Conservation (phyloP, 2,888 invertebrate genomes). For the Stictocephala bisonia region DNA sequence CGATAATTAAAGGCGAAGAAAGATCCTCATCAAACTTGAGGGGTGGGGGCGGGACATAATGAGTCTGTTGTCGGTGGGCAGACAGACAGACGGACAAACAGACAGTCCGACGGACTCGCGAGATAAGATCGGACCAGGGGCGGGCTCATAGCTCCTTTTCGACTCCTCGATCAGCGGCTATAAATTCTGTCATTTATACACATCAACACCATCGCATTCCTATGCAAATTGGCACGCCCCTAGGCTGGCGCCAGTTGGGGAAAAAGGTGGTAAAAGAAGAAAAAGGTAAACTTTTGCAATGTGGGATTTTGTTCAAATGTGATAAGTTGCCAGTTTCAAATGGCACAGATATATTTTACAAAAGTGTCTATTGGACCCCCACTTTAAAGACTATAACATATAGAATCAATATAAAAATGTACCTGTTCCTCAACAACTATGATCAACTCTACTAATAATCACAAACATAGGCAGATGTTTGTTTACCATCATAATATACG, state of each 20-base stretch:
- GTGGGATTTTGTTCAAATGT: no score
- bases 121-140: constrained; percentile 26
- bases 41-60: constrained; percentile 32
- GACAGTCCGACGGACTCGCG: no score
- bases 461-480: no score
- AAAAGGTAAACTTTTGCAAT: no score
- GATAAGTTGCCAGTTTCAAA: no score
- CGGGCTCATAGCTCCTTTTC: constrained; percentile 7
- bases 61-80: constrained; percentile 18
- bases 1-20: constrained; percentile 25
- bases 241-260: background rate
- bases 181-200: constrained; percentile 31
- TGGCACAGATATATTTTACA: no score
- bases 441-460: no score
- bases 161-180: background rate
- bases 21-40: background rate
- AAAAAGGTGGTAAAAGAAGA: background rate
- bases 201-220: constrained; percentile 11
- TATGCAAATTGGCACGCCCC: constrained; percentile 18
- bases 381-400: no score
- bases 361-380: no score
- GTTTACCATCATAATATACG: no score
- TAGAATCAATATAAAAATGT: no score
- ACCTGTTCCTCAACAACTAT: no score
- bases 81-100: constrained; percentile 1